Evolutionary conservation across 2,888 invertebrate genomes (phyloP), one percentile per base, ranked within the genome.

Genomic region (Synergus laeviventris): DNA sequence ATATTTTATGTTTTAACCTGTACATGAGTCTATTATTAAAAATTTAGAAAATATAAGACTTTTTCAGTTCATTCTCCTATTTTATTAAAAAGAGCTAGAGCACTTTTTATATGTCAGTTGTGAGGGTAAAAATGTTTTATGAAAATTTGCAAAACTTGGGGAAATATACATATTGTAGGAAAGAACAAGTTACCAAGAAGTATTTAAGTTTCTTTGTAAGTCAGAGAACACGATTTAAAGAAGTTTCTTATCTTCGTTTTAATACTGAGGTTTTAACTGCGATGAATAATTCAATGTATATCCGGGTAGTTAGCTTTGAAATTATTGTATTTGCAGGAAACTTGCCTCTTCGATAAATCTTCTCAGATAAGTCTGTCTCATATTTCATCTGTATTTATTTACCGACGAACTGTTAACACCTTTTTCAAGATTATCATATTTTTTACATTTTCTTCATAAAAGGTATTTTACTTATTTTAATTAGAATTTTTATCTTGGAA

Each of bases 141-240:
- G 4, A 36, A 62, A 38, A 21, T 64, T 39, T 39, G 1, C 11
- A 3, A 18, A 64, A 38, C 7, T 8, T 64, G 18, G 12, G n/a
- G n/a, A n/a, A 0, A 18, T 64, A 38, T 39, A 39, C 18, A 39
- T 64, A 64, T 38, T 18, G 36, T 18, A 38, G 39, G 12, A 64
- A 18, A 18, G 21, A 64, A 64, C n/a, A 11, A 64, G 62, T 39
- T 64, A 18, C 18, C 39, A 64, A 39, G 62, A 18, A 39, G 39
- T 38, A n/a, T 39, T 39, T 21, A 64, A 64, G 39, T 64, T 64
- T 38, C 62, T 64, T 64, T 64, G 38, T 18, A 64, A 64, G 62
- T 64, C 62, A 64, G 62, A 18, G 62, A 64, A 64, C 39, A 64
- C 45, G n/a, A 64, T 64, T 64, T 64, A 64, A 64, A n/a, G 9